These are phyloP conservation scores for Otus sunia DNA, from an alignment of 2,113 vertebrate genomes.

Conservation along the genomic window DNA sequence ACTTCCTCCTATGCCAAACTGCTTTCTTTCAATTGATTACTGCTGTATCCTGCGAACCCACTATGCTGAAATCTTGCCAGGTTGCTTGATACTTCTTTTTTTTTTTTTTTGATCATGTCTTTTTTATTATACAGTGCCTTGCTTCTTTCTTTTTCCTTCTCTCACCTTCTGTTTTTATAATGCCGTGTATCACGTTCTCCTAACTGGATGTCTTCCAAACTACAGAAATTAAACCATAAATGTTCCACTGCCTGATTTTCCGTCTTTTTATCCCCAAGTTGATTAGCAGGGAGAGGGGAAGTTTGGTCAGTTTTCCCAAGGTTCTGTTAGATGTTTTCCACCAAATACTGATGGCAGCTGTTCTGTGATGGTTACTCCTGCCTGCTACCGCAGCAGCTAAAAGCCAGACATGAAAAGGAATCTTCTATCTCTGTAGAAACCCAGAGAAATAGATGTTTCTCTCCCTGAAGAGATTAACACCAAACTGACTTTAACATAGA, in stretches of 20 bases:
- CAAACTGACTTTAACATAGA: neutral
- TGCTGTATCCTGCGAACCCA: fast-evolving
- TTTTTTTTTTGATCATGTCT: neutral
- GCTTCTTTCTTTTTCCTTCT: neutral
- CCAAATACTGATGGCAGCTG: neutral
- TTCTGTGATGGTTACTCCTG: neutral
- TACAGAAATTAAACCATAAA: neutral
- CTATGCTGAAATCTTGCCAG: neutral
- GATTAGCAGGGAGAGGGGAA: neutral
- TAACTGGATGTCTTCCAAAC: neutral
- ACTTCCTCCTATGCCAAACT: neutral
- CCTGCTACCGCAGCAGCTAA: neutral
- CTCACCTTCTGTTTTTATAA: constrained; percentile 3
- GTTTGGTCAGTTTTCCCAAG: neutral
- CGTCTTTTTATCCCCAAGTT: neutral
- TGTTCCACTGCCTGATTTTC: neutral
- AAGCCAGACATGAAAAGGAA: neutral
- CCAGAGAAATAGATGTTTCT: neutral
- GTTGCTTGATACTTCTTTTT: neutral
- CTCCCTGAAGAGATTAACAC: neutral
- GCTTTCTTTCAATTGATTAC: neutral
- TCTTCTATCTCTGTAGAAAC: neutral
- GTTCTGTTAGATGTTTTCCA: neutral
- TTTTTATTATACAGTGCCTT: neutral
- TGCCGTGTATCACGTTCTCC: neutral